Evolutionary conservation across 2,113 vertebrate species (phyloP).

Genomic region (Todiramphus saurophagus): DNA sequence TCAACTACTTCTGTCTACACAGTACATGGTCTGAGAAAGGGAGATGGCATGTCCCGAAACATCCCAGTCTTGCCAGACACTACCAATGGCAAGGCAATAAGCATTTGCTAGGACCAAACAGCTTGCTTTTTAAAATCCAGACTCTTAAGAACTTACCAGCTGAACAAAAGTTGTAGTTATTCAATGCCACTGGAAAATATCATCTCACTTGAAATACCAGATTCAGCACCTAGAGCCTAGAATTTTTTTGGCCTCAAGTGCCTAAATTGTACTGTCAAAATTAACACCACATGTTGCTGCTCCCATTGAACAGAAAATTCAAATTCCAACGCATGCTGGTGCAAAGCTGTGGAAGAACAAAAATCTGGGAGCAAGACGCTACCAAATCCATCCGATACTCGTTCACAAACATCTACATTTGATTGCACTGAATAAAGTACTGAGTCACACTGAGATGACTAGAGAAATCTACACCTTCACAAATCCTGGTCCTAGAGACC

Average conservation of each 20-base stretch:
- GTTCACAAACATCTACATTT: background rate
- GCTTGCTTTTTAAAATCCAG: background rate
- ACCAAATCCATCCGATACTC: background rate
- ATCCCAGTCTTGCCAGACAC: background rate
- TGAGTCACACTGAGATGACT: background rate
- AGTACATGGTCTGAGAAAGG: background rate
- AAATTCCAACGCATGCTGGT: background rate
- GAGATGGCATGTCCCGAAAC: fast-evolving
- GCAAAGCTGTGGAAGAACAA: background rate
- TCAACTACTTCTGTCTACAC: background rate
- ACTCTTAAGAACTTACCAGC: background rate
- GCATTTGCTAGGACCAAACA: fast-evolving
- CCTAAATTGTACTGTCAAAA: background rate
- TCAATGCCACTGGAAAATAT: background rate
- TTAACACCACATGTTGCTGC: background rate
- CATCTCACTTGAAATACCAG: background rate
- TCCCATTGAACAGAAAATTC: background rate
- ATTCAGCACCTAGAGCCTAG: background rate
- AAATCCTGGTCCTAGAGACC: background rate
- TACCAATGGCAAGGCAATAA: background rate
- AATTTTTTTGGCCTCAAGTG: background rate
- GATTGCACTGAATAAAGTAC: background rate
- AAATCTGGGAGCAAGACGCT: background rate
- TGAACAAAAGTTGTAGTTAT: background rate
- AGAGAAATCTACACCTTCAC: background rate